phyloP scores from a whole-genome alignment of 2,797 vertebrate species.

The Schizothorax lantsangensis region DNA sequence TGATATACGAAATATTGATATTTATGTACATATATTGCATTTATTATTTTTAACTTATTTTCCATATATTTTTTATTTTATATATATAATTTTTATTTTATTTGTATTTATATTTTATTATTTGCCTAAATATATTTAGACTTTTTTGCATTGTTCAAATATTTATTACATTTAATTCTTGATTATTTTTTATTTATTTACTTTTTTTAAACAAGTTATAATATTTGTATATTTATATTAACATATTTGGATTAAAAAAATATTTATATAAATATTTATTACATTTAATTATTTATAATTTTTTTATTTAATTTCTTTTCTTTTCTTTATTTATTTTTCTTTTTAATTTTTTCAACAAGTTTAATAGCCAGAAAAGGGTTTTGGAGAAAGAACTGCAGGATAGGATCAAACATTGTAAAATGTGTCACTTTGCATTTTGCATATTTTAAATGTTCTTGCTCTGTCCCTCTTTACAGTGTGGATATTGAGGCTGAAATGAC shows the following conservation, averaged over 20 bases:
- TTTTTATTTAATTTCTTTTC: background rate
- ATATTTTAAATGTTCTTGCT: background rate
- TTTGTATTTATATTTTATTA: too few species aligned
- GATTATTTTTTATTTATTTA: too few species aligned
- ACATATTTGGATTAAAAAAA: background rate
- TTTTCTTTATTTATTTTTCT: too few species aligned
- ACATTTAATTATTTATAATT: background rate
- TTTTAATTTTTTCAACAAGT: background rate
- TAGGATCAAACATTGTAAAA: background rate
- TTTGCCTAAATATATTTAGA: too few species aligned
- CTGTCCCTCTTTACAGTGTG: constrained; percentile 67
- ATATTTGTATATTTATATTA: background rate
- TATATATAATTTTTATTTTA: too few species aligned
- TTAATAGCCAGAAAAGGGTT: background rate
- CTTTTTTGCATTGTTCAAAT: too few species aligned
- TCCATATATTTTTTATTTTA: too few species aligned
- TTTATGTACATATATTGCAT: background rate
- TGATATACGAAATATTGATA: background rate
- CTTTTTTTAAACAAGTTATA: too few species aligned
- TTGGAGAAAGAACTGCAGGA: background rate
- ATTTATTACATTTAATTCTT: too few species aligned
- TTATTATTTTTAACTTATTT: background rate
- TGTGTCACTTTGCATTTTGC: background rate
- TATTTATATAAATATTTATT: background rate
- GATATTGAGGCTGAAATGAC: constrained; percentile 81